Evolutionary conservation across 1,140 invertebrate genomes (phyloP), one percentile per base, ranked within the genome.

Genomic region (Bombus polaris): DNA sequence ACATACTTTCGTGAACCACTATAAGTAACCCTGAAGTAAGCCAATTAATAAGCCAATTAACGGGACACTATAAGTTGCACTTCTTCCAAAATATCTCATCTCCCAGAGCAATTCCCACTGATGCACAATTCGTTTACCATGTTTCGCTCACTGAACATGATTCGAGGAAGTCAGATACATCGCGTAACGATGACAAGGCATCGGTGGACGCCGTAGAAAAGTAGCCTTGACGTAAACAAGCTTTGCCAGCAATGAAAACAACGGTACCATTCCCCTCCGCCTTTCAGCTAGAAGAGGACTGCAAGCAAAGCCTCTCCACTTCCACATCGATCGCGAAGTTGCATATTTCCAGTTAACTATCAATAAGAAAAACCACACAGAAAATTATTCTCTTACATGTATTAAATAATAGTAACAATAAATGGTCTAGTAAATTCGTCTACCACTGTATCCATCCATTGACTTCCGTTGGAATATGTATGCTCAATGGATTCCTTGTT

Each of bases 211-310:
- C 42, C 57, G 71, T 83, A 53, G 87, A 87, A 88, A 89, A 90
- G 87, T 81, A 83, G 85, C 87, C 86, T 87, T 83, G 83, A 87
- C 90, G 85, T 71, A 88, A 90, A 92, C 88, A 87, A 76, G 82
- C 85, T 79, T 86, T 81, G 83, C 87, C 86, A 87, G 82, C 85
- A 88, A 88, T 86, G 89, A 90, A 91, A 90, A 91, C 82, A 90
- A 90, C 87, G 87, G 74, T 87, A 78, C 57, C 75, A 72, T 44
- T 59, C 73, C 47, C 28, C 68, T 39, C 5, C 25, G 1, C 25
- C 66, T 39, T 79, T 73, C 42, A 59, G 47, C 75, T 66, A 44
- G 70, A 73, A 70, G 72, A 82, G 72, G 44, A 72, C 59, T 71
- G 83, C 79, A 74, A 87, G 25, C 32, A 35, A 66, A 10, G 1